Percentiles rank a stretch among this genome's conserved stretches.
phyloP scores from a whole-genome alignment of 2,797 vertebrate species.

The Alfaro cultratus region DNA sequence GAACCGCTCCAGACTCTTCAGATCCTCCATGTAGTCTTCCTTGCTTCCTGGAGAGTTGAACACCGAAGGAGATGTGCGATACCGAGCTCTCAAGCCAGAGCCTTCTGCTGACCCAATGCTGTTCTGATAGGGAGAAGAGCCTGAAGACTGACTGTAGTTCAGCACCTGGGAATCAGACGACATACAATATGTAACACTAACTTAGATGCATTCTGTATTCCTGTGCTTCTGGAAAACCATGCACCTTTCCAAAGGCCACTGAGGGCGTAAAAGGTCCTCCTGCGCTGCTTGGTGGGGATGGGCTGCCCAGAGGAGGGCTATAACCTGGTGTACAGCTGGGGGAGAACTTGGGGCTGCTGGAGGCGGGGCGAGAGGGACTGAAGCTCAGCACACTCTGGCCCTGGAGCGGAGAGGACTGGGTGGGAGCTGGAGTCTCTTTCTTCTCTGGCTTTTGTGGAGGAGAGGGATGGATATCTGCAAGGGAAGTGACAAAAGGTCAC shows the following conservation, averaged over 20 bases:
- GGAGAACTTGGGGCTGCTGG: conserved; percentile 89
- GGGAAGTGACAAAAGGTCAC: neutral
- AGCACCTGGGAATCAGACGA: conserved; percentile 75
- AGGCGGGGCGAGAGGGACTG: conserved; percentile 88
- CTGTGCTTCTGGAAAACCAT: neutral
- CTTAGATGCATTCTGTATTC: neutral
- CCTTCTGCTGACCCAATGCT: conserved; percentile 86
- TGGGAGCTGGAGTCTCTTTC: conserved; percentile 80
- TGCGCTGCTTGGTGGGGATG: conserved; percentile 76
- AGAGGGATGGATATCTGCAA: conserved; percentile 83
- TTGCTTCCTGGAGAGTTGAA: conserved; percentile 90
- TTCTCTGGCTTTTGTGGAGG: conserved; percentile 83
- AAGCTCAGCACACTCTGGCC: conserved; percentile 95
- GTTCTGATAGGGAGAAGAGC: conserved; percentile 80
- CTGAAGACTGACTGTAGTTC: conserved; percentile 83
- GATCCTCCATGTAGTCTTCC: conserved; percentile 92
- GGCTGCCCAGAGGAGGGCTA: conserved; percentile 85
- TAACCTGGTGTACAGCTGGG: conserved; percentile 85
- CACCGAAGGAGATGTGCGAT: conserved; percentile 87
- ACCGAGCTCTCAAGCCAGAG: conserved; percentile 85
- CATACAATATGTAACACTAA: neutral
- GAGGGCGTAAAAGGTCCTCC: conserved; percentile 79
- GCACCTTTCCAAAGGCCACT: conserved; percentile 82
- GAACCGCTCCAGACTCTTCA: conserved; percentile 89
- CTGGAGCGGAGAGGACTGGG: conserved; percentile 84